Percentiles rank a stretch among this genome's conserved stretches.
Evolutionary conservation across 2,797 vertebrate species (phyloP).

Genomic region (Hyperoplus immaculatus): DNA sequence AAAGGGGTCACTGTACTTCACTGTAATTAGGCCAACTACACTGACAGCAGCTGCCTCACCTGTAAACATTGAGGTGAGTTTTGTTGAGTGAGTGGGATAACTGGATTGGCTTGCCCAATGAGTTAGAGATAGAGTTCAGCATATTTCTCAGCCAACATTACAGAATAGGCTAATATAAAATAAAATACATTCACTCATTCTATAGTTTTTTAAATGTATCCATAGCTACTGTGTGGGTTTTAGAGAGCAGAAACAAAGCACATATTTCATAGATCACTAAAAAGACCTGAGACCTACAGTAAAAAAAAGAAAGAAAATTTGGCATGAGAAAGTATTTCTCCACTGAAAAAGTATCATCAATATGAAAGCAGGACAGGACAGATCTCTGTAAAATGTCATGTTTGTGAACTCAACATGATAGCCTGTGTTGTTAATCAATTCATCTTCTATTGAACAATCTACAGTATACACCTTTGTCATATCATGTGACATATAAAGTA

Average conservation of each 20-base stretch:
- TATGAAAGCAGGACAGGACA: constrained; percentile 55
- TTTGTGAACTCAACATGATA: constrained; percentile 61
- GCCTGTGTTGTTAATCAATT: constrained; percentile 46
- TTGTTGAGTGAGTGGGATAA: constrained; percentile 22
- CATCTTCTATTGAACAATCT: constrained; percentile 48
- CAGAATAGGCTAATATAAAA: constrained; percentile 50
- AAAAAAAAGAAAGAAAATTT: constrained; percentile 72
- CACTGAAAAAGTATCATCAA: constrained; percentile 55
- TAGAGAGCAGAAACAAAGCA: constrained; percentile 54
- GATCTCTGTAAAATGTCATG: constrained; percentile 55
- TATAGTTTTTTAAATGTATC: constrained; percentile 59
- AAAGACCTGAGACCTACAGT: constrained; percentile 80
- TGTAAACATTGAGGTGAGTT: constrained; percentile 64
- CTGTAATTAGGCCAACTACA: background rate
- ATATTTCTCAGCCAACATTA: constrained; percentile 40
- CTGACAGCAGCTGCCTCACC: constrained; percentile 37
- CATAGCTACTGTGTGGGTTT: constrained; percentile 52
- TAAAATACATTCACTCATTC: constrained; percentile 71
- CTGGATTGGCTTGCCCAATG: constrained; percentile 41
- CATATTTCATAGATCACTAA: constrained; percentile 48
- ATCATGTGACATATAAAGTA: constrained; percentile 19
- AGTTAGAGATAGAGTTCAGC: constrained; percentile 50
- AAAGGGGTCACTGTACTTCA: no score
- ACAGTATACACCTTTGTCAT: constrained; percentile 26
- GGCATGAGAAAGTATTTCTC: constrained; percentile 77